phyloP scores from a whole-genome alignment of 2,888 invertebrate species.

The Folsomia manolachei region DNA sequence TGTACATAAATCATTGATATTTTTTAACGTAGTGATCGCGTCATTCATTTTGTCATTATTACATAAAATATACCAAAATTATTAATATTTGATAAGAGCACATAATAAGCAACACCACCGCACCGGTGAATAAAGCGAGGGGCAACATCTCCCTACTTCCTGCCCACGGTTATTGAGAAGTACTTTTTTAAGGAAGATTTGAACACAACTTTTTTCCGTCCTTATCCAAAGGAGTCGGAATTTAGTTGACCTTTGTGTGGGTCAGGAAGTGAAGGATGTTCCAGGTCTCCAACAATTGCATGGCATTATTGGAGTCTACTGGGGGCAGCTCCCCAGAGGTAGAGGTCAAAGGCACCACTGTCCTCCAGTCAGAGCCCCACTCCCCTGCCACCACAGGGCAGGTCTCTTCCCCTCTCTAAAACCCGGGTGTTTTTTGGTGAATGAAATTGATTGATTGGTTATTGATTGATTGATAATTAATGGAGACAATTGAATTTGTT shows the following conservation, averaged over 20 bases:
- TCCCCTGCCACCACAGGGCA: slow-evolving; percentile 46
- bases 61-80: no score
- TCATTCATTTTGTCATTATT: no score
- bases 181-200: slow-evolving; percentile 14
- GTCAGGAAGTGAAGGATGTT: slow-evolving; percentile 47
- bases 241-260: slow-evolving; percentile 49
- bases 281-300: slow-evolving; percentile 41
- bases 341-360: slow-evolving; percentile 46
- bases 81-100: no score
- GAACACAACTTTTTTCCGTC: neutral
- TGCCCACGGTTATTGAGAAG: slow-evolving; percentile 42
- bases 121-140: slow-evolving; percentile 49
- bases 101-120: slow-evolving; percentile 37
- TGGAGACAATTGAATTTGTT: no score
- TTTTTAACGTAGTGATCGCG: no score
- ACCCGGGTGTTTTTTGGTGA: neutral
- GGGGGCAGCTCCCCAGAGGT: slow-evolving; percentile 46
- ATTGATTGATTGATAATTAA: no score
- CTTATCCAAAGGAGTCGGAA: slow-evolving; percentile 23
- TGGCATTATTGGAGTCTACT: slow-evolving; percentile 40
- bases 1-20: no score
- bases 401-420: slow-evolving; percentile 33
- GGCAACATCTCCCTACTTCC: slow-evolving; percentile 47
- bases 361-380: slow-evolving; percentile 43
- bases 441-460: slow-evolving; percentile 8